Evolutionary conservation across 2,888 invertebrate genomes (phyloP).

Genomic region (Diarsia dahlii): DNA sequence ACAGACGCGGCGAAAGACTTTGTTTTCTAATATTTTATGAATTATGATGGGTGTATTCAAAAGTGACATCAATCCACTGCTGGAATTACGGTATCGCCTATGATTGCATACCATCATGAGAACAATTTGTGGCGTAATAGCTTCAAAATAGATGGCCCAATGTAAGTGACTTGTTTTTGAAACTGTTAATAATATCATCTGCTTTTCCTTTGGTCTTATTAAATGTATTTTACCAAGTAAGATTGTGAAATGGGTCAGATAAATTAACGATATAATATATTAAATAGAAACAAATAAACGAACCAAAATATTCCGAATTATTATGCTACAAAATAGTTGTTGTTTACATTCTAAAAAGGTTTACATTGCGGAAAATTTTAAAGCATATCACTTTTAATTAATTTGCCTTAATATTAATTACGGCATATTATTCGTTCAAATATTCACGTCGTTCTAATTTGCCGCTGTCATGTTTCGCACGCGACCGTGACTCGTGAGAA

Average conservation of each 20-base stretch:
- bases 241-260: neutral
- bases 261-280: neutral
- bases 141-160: neutral
- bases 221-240: neutral
- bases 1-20: no score
- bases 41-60: no score
- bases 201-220: neutral
- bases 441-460: slow-evolving; percentile 50
- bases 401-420: slow-evolving; percentile 36
- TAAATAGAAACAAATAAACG: no score
- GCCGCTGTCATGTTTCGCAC: slow-evolving; percentile 53
- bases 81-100: no score
- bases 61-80: no score
- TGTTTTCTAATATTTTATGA: no score
- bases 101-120: neutral
- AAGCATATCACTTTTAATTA: slow-evolving; percentile 36
- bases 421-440: slow-evolving; percentile 18
- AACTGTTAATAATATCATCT: neutral
- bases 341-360: neutral
- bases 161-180: neutral
- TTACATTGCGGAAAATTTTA: neutral
- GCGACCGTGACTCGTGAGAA: slow-evolving; percentile 41
- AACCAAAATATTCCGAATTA: neutral
- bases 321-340: neutral
- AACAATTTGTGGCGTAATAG: neutral